Evolutionary conservation across 1,140 invertebrate genomes (phyloP), one percentile per base, ranked within the genome.

Genomic region (Chelonus insularis): DNA sequence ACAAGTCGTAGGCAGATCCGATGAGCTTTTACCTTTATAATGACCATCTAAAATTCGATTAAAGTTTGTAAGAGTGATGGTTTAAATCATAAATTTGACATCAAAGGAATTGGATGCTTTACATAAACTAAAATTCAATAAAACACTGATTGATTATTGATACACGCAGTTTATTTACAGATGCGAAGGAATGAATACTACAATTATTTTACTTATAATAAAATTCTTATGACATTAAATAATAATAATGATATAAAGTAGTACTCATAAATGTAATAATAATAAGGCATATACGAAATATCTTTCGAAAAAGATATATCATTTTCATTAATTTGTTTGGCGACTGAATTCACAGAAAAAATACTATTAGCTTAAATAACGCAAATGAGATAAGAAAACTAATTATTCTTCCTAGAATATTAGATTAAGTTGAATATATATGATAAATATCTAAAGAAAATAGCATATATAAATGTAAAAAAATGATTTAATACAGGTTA

Each of bases 1-100:
- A 64, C 79, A 81, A 11, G 73, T 72, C 3, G 75, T 72, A 14
- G 78, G 78, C 47, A 79, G 77, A 67, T 80, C 78, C n/a, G 77
- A 78, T 57, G 76, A 68, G 21, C 69, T 75, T 64, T 72, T 64
- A 54, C 59, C 57, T 65, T 74, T 75, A 18, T 69, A 70, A 52
- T 70, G 66, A 41, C 71, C 72, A 51, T 72, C 75, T 77, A 64
- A 32, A 76, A 77, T 63, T 50, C 16, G 20, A 47, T 47, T 21
- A n/a, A n/a, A n/a, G n/a, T n/a, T n/a, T n/a, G n/a, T n/a, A n/a
- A n/a, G n/a, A n/a, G n/a, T n/a, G n/a, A n/a, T n/a, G n/a, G n/a
- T n/a, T n/a, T n/a, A n/a, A n/a, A n/a, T n/a, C n/a, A n/a, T n/a
- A n/a, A n/a, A n/a, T n/a, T n/a, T n/a, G n/a, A n/a, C n/a, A n/a